Evolutionary conservation across 2,888 invertebrate genomes (phyloP), one percentile per base, ranked within the genome.

Genomic region (Polyploca ridens): DNA sequence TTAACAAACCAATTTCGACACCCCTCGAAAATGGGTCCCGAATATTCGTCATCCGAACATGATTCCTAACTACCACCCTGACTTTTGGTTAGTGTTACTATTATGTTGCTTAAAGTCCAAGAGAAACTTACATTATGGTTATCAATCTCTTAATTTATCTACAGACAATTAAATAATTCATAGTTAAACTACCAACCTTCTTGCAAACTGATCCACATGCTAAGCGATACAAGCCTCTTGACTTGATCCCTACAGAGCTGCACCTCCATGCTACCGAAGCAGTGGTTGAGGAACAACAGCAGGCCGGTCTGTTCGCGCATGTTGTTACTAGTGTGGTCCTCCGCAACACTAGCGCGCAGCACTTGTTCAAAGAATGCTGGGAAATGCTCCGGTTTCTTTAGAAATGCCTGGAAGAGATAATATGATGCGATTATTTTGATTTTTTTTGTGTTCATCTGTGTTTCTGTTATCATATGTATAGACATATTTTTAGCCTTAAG

Each of bases 181-280:
- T 33, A 10, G 7, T 58, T 38, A 41, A 64, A 62, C 35, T 70
- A 81, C 94, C 85, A 85, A 97, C 97, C 95, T 91, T 96, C 97
- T 79, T 98, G 97, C 63, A 99, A 91, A 68, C 98, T 97, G 62
- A 96, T 94, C 99, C 99, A 99, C 96, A 99, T 98, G 13, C 98
- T 97, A 13, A 99, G 93, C 0, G 99, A 99, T 0, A 99, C 98
- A 6, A 99, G 94, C 66, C 97, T 95, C 88, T 98, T 98, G 11
- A 98, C 97, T 90, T 99, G 98, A 77, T 98, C 97, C 57, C 99
- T 94, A 66, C 99, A 98, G 58, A 99, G 90, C 77, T 97, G 97
- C 64, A 99, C 97, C 94, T 99, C 99, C 97, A 99, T 97, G 77
- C 99, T 99, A 82, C 99, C 99, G 83, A 99, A 99, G 84, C 99